Percentiles rank a stretch among this genome's conserved stretches.
Conservation (phyloP, 2,113 vertebrate genomes). For the Pelvicachromis taeniatus region DNA sequence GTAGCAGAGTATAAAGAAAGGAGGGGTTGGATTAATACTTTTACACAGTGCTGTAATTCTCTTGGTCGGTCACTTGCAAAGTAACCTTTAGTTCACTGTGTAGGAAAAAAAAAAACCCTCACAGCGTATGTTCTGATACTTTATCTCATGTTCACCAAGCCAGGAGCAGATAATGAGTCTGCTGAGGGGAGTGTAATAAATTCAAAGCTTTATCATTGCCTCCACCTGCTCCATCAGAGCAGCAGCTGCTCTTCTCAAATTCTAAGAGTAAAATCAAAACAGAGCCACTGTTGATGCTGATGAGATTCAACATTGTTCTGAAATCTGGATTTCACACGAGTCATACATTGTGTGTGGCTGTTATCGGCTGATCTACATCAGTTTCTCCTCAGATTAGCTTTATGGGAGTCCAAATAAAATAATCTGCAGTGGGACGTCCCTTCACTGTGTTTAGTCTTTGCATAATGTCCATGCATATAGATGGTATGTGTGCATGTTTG, state of each 20-base stretch:
- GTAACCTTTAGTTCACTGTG: neutral
- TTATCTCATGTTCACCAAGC: conserved; percentile 3
- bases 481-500: neutral
- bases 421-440: conserved; percentile 4
- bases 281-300: neutral
- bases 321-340: conserved; percentile 13
- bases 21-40: neutral
- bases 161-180: neutral
- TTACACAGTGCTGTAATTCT: neutral
- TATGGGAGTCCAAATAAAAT: conserved; percentile 5
- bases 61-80: conserved; percentile 7
- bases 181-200: neutral
- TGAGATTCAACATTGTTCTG: neutral
- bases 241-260: conserved; percentile 28
- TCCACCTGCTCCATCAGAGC: neutral
- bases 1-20: neutral
- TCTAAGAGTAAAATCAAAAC: conserved; percentile 11
- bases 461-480: neutral
- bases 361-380: neutral
- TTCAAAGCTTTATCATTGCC: neutral
- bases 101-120: neutral
- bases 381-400: conserved; percentile 4
- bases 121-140: conserved; percentile 7
- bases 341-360: neutral
- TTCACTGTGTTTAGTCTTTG: neutral